Percentiles rank a stretch among this genome's conserved stretches.
phyloP scores from a whole-genome alignment of 2,797 vertebrate genomes.

The Orestias chungarensis region DNA sequence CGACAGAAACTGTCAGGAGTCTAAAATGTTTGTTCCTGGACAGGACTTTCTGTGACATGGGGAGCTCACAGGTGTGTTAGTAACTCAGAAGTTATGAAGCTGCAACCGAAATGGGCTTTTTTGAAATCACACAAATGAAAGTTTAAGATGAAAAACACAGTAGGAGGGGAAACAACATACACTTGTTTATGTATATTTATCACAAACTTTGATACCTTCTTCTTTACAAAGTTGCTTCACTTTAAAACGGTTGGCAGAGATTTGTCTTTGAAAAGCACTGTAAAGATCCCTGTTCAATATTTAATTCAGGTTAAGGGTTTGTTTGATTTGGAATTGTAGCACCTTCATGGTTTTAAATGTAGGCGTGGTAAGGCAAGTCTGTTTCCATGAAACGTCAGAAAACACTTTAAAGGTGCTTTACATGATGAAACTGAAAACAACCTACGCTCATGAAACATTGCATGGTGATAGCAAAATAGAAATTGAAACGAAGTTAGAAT shows the following conservation, averaged over 20 bases:
- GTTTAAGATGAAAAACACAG: no score
- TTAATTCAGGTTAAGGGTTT: background rate
- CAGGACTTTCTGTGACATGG: background rate
- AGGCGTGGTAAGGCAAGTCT: background rate
- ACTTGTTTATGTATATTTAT: no score
- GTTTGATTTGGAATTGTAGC: background rate
- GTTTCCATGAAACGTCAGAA: background rate
- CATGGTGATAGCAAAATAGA: background rate
- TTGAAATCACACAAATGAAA: no score
- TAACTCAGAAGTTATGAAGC: background rate
- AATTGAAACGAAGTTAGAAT: background rate
- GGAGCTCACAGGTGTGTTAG: background rate
- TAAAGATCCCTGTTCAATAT: background rate
- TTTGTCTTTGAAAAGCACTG: background rate
- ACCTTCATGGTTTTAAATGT: background rate
- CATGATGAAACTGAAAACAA: background rate
- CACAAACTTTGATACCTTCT: background rate
- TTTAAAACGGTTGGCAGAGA: background rate
- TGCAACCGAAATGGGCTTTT: no score
- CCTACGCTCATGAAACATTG: background rate
- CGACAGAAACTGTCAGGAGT: background rate
- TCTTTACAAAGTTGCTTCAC: background rate
- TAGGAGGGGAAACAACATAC: background rate
- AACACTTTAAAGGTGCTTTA: background rate
- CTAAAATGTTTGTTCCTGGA: background rate